Base-by-base conservation (phyloP, 2,113 vertebrate species). In the Passer domesticus region DNA sequence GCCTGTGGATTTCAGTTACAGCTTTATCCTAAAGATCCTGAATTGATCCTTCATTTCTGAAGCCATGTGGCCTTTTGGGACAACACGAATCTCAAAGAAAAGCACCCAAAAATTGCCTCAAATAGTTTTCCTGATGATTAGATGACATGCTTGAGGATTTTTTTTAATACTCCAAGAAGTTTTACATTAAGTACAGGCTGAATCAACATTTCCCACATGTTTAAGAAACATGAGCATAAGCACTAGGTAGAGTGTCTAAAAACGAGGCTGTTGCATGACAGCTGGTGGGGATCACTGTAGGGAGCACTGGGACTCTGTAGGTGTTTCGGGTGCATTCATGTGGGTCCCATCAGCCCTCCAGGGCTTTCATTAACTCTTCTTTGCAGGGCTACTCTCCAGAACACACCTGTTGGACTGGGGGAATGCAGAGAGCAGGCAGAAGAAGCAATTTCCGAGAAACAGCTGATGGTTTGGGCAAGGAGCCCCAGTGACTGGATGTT, bases 201-300 rank as follows among this genome's bases (percentile, higher is more conserved):
- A 70, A 63, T 31, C n/a, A 83, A 10, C 17, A 33, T 52, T 83
- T 80, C 3, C 28, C 7, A 11, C 35, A 25, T 9, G 18, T 74
- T 88, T 74, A 80, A 66, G 67, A 88, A 76, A 24, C 28, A 23
- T 15, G 41, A 13, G 33, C 21, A 11, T 30, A 27, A 56, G 11
- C 53, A 31, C 17, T n/a, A 30, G 11, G 8, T 52, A 79, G 19
- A 0, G 0, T 20, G 21, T 44, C 37, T 63, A 1, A 22, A 76
- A 82, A 52, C 0, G 2, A 73, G 44, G 39, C 15, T 62, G 10
- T 58, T 53, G 46, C 2, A 0, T 49, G 31, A 76, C 58, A 90
- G 56, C 27, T 20, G 11, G 53, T 59, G 56, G 35, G 83, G 41
- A 53, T 41, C 18, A 24, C 44, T 31, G 13, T 30, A 5, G 6